These are phyloP conservation scores for Slavum lentiscoides DNA, from an alignment of 2,888 invertebrate species.

Conservation along the genomic window DNA sequence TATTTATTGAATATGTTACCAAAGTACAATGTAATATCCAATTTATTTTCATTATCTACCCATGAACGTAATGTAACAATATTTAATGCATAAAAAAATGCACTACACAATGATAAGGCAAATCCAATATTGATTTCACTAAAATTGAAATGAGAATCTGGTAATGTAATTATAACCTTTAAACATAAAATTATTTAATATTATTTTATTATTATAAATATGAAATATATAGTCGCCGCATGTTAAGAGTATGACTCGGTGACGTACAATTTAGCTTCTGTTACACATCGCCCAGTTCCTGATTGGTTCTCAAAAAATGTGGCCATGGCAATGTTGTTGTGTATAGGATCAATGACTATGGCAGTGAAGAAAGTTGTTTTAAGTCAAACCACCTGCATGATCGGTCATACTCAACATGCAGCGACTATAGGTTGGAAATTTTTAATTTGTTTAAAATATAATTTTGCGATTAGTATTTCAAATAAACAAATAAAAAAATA, in stretches of 20 bases:
- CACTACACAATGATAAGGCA: slow-evolving; percentile 65
- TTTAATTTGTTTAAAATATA: slow-evolving; percentile 23
- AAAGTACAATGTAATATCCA: slow-evolving; percentile 94
- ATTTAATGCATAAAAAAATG: slow-evolving; percentile 87
- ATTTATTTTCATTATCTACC: slow-evolving; percentile 88
- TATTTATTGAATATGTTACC: slow-evolving; percentile 64
- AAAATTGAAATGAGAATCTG: slow-evolving; percentile 42
- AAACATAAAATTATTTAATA: slow-evolving; percentile 2
- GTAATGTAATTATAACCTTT: slow-evolving; percentile 42
- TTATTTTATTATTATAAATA: no score
- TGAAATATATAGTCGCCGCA: no score
- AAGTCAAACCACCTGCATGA: no score
- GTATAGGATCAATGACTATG: no score
- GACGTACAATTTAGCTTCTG: no score
- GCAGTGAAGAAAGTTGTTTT: no score
- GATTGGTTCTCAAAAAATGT: no score
- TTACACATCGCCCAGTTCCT: no score
- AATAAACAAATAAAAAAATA: background rate
- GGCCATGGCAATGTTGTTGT: no score
- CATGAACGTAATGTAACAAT: slow-evolving; percentile 80
- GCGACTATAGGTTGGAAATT: background rate
- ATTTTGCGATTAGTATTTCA: background rate
- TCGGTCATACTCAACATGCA: no score
- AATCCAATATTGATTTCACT: slow-evolving; percentile 59
- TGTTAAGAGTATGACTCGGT: no score